Base-by-base conservation (phyloP, 2,888 invertebrate species). In the Philereme transversata region DNA sequence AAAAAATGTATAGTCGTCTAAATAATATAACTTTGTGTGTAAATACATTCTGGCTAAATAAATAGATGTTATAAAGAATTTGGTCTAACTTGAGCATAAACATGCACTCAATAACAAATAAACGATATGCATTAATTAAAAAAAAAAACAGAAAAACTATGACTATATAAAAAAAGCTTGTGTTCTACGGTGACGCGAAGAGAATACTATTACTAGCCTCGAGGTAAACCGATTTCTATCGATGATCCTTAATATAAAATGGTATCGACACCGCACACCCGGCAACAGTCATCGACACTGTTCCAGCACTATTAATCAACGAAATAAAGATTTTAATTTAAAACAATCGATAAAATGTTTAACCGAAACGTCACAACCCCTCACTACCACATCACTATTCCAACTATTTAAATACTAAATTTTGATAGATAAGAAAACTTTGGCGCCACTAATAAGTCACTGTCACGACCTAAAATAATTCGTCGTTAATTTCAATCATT, bases 161-260 rank as follows among this genome's bases (percentile, higher is more conserved):
- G 22, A 57, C 53, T 57, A 60, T 48, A 52, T 46, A 56, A 68
- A 62, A 69, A 61, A 75, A 74, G 65, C 70, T 69, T 69, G 70
- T 71, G 69, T 73, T 68, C 69, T 70, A 71, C 69, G 60, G 69
- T 69, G 64, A 71, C 66, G 70, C 55, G 67, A 67, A 64, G 51
- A 54, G 70, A 76, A 78, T 76, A 75, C 73, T 74, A 78, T 71
- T 60, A 75, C 81, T 86, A 87, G 87, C 88, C 86, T 86, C 86
- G 73, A 77, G 74, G 72, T 68, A 76, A 77, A 75, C 67, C 68
- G 69, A 74, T 77, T 72, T 64, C 74, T 70, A 78, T 76, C 69
- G 75, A 85, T 87, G 89, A 89, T 89, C 88, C 88, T 90, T 89
- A 89, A 89, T 88, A 88, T 89, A 88, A 88, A 79, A 83, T 72